Evolutionary conservation across 2,113 vertebrate species (phyloP), one percentile per base, ranked within the genome.

Genomic region (Capreolus pygargus): DNA sequence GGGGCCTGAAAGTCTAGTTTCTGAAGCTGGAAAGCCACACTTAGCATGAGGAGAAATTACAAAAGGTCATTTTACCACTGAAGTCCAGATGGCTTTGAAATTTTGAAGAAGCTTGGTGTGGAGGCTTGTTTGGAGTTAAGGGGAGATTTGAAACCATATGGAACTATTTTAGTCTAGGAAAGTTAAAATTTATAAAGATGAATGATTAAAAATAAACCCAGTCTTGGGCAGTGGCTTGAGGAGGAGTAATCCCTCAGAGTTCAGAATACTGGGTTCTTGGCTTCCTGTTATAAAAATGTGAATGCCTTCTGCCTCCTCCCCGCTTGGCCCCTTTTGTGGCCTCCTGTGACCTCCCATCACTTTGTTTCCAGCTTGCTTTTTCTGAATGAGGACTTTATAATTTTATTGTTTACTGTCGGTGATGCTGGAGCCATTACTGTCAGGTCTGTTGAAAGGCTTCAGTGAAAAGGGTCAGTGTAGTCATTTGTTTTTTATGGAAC

Each of bases 11-110:
- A 86, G 78, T 97, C 82, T 23, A 83, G 36, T 94, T 97, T 61
- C 54, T 10, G 74, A 60, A 82, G 39, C 8, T 95, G 93, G 23
- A 9, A 94, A 98, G 39, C 8, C 91, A 79, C n/a, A 33, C 84
- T 91, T 30, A 94, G 13, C 70, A 76, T 85, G 30, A 95, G 93
- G 94, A 93, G 27, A n/a, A 79, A 95, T 83, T 96, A 28, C 43
- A 50, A 96, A 89, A 97, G 97, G 95, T 97, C 96, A 95, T 96
- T 96, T 94, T 95, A 90, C 94, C 94, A 43, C 67, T 55, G 45
- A 58, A 45, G 39, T 97, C 98, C 98, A 98, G 98, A 98, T 98
- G 98, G 97, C 96, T 98, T 95, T 98, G 95, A 97, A 96, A 94
- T 96, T 97, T 96, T 97, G 94, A 97, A 97, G 95, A 98, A 95